phyloP scores from a whole-genome alignment of 2,888 invertebrate species.

The Exocentrus adspersus region DNA sequence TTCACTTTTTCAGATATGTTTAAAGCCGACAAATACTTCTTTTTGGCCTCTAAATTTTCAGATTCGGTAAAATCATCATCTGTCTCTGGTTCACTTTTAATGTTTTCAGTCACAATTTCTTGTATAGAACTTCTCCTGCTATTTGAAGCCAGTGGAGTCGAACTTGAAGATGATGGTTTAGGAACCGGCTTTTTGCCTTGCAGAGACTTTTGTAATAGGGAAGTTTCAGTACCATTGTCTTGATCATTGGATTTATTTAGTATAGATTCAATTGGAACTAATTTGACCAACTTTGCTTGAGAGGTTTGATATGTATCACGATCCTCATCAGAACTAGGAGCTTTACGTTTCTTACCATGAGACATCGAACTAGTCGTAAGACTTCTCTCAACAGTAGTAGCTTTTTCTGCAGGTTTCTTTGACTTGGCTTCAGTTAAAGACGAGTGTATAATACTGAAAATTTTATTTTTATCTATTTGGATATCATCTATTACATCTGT shows the following conservation, averaged over 20 bases:
- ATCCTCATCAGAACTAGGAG: conserved; percentile 26
- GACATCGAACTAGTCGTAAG: neutral
- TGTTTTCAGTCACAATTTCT: conserved; percentile 44
- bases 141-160: conserved; percentile 23
- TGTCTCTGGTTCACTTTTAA: conserved; percentile 58
- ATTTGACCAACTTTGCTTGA: conserved; percentile 46
- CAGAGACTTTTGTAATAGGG: conserved; percentile 27
- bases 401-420: conserved; percentile 5
- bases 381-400: neutral
- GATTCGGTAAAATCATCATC: conserved; percentile 50
- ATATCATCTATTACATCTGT: conserved; percentile 26
- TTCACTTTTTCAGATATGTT: conserved; percentile 56
- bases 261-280: conserved; percentile 48
- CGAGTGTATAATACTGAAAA: conserved; percentile 54
- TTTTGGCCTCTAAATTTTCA: conserved; percentile 54
- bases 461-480: conserved; percentile 44
- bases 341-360: conserved; percentile 41
- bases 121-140: conserved; percentile 26
- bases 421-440: conserved; percentile 39
- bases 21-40: conserved; percentile 57
- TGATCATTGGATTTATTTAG: conserved; percentile 40
- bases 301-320: no score
- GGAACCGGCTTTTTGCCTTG: conserved; percentile 29
- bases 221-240: conserved; percentile 14
- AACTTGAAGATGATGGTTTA: conserved; percentile 24